Evolutionary conservation across 2,113 vertebrate genomes (phyloP).

Genomic region (Sialia sialis): DNA sequence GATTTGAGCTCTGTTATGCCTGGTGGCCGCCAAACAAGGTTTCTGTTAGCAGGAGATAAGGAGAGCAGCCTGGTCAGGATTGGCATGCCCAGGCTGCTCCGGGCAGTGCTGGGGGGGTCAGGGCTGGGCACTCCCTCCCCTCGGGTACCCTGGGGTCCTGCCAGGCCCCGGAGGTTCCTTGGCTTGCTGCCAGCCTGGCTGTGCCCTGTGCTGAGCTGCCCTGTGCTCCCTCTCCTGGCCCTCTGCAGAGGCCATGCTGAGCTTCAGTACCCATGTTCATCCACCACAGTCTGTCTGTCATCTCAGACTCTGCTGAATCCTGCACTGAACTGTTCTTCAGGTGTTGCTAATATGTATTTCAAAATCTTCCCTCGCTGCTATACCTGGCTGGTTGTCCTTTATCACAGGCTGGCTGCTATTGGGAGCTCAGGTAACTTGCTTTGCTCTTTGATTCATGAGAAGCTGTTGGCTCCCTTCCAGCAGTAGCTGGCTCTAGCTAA

Average conservation of each 20-base stretch:
- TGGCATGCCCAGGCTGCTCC: neutral
- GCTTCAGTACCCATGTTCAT: accelerated
- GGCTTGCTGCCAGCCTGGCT: accelerated
- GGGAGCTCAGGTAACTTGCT: neutral
- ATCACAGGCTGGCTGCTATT: neutral
- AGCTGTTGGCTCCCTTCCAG: neutral
- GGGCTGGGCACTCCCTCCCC: neutral
- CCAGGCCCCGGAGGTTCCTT: accelerated
- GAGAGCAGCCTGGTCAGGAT: neutral
- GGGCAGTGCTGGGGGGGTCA: neutral
- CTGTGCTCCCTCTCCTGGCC: accelerated
- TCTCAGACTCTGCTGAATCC: neutral
- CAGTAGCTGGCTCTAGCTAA: neutral
- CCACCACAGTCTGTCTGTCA: accelerated
- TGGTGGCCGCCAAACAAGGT: neutral
- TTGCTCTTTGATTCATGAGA: neutral
- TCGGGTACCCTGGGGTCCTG: accelerated
- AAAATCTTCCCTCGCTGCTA: neutral
- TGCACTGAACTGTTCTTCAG: accelerated
- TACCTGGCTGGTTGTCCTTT: neutral
- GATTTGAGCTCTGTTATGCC: neutral
- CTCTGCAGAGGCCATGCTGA: neutral
- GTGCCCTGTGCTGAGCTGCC: neutral
- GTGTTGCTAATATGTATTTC: neutral
- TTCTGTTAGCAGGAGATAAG: neutral